A percentile compares a stretch with the other conserved stretches of the same genome.
These are phyloP conservation scores for Ephialtes manifestator DNA, from an alignment of 2,888 invertebrate genomes.

Conservation along the genomic window DNA sequence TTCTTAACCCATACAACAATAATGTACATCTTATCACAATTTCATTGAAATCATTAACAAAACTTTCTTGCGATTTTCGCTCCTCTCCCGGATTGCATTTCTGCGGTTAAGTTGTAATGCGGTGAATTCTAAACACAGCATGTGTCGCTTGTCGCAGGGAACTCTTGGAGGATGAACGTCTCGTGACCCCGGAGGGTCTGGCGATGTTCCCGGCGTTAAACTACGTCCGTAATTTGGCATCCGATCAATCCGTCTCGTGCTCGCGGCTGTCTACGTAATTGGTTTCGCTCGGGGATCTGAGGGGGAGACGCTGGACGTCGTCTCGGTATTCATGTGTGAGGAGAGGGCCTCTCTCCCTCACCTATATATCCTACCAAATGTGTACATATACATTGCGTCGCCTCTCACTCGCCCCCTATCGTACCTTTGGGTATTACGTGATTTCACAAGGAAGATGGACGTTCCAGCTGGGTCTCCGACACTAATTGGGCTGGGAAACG, in stretches of 20 bases:
- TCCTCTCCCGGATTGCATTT: neutral
- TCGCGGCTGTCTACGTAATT: conserved; percentile 70
- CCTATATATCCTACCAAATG: neutral
- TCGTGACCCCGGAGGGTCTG: conserved; percentile 64
- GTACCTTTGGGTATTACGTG: conserved; percentile 37
- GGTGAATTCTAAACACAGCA: neutral
- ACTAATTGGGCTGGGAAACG: conserved; percentile 38
- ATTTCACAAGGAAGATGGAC: conserved; percentile 42
- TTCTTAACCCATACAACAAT: no score
- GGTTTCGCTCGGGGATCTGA: conserved; percentile 57
- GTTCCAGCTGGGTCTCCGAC: conserved; percentile 38
- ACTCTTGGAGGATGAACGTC: conserved; percentile 49
- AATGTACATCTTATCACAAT: no score
- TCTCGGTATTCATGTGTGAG: conserved; percentile 61
- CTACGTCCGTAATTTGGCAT: conserved; percentile 70
- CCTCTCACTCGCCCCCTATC: conserved; percentile 3
- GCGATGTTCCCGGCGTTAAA: conserved; percentile 69
- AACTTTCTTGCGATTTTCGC: neutral
- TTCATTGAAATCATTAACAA: no score
- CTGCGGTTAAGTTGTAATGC: neutral
- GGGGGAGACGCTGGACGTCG: conserved; percentile 61
- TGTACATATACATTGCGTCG: neutral
- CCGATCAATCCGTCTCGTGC: conserved; percentile 70
- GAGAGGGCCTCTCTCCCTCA: conserved; percentile 11
- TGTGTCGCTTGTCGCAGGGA: neutral